Evolutionary conservation across 2,888 invertebrate species (phyloP), one percentile per base, ranked within the genome.

Genomic region (Tortrix viridana): DNA sequence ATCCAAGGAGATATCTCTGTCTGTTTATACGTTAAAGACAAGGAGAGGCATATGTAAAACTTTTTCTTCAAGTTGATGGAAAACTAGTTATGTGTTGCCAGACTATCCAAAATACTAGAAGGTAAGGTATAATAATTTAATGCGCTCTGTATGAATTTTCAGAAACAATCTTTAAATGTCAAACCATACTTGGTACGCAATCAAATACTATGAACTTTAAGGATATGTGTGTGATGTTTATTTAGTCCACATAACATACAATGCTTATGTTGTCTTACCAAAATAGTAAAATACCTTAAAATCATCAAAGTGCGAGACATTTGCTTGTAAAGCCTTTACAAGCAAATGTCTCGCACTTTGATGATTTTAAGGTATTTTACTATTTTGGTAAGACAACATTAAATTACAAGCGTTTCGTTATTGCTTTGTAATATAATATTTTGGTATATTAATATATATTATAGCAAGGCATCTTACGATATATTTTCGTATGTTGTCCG

Each of bases 1-100:
- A 26, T 37, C 46, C 44, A 52, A 12, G 20, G 5, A n/a, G 3
- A 12, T 23, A 14, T 56, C 56, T 57, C 46, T 7, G 19, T 62
- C 20, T n/a, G 7, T 38, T 22, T 20, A 1, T 0, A 6, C 1
- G 1, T 82, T 79, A 77, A 70, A 74, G 75, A 79, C 69, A 73
- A 73, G 70, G 74, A 77, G 58, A 69, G 72, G 71, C 69, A 57
- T 71, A 76, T 71, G 73, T 62, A 68, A 72, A 76, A 69, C 71
- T 73, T 76, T 72, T 44, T 23, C n/a, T 37, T 23, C 37, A n/a
- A 9, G 5, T 46, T 52, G 50, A 50, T 62, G 56, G 56, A 62
- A 62, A 62, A 57, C 56, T 5, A 9, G 7, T 38, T 1, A 6
- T n/a, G 23, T 23, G 52, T 62, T 57, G 52, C 62, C 62, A 62